A percentile compares a stretch with the other conserved stretches of the same genome.
Evolutionary conservation across 2,113 vertebrate genomes (phyloP).

Genomic region (Oenanthe melanoleuca): DNA sequence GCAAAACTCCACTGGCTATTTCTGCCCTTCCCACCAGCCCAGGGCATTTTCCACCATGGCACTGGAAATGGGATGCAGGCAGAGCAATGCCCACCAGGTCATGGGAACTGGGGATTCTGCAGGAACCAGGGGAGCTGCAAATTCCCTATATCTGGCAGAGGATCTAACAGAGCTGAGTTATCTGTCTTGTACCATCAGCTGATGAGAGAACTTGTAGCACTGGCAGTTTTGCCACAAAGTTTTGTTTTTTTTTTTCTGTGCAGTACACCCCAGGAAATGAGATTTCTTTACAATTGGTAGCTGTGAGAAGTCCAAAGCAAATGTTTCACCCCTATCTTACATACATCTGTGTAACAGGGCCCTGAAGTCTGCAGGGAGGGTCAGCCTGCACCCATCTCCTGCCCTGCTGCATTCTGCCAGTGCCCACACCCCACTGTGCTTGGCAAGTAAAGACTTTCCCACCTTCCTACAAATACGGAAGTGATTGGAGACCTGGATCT

Average conservation of each 20-base stretch:
- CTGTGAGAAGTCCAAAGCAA: neutral
- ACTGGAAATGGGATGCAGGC: neutral
- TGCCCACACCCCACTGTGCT: fast-evolving
- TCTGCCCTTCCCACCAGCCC: neutral
- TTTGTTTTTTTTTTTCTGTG: neutral
- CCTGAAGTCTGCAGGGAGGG: neutral
- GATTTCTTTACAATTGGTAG: neutral
- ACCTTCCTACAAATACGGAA: neutral
- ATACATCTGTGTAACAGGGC: fast-evolving
- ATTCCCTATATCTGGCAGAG: neutral
- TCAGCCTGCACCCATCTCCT: neutral
- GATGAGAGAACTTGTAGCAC: neutral
- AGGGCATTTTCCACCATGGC: neutral
- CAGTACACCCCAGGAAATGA: neutral
- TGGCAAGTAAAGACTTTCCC: neutral
- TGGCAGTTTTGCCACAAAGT: neutral
- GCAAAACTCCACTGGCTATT: fast-evolving
- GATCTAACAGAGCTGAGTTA: neutral
- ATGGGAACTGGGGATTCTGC: neutral
- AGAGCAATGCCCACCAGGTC: fast-evolving
- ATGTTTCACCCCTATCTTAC: neutral
- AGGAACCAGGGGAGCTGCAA: neutral
- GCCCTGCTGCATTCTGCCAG: fast-evolving
- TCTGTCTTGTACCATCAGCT: neutral
- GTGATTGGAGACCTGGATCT: neutral